Conservation (phyloP, 2,113 vertebrate species). For the Lamprotornis superbus region DNA sequence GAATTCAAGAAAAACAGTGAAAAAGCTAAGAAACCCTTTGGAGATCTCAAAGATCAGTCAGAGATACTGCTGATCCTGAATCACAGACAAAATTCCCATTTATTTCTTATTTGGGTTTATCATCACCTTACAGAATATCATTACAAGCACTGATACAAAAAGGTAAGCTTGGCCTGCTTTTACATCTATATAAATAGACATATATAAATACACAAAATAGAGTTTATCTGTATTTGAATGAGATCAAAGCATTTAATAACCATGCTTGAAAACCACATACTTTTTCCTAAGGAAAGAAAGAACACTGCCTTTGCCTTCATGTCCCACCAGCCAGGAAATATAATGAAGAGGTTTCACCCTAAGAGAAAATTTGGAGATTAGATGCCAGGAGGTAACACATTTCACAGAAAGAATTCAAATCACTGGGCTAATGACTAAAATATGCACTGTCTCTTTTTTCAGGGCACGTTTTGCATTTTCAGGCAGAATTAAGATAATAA, state of each 20-base stretch:
- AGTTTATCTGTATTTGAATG: background rate
- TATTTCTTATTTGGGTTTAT: background rate
- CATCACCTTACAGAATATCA: background rate
- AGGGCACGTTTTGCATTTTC: constrained; percentile 10
- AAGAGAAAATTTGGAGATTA: constrained; percentile 19
- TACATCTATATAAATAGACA: background rate
- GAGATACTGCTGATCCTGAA: background rate
- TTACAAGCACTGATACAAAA: background rate
- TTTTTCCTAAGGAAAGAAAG: constrained; percentile 91
- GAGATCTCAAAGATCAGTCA: background rate
- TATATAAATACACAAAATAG: background rate
- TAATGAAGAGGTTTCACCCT: constrained; percentile 97
- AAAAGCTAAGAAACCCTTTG: background rate
- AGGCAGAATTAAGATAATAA: constrained; percentile 17
- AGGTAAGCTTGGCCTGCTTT: background rate
- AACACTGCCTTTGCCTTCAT: constrained; percentile 94
- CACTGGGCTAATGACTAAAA: background rate
- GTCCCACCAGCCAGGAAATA: constrained; percentile 95
- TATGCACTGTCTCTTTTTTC: background rate
- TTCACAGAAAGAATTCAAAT: background rate
- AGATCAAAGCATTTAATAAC: background rate
- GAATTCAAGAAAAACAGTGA: background rate
- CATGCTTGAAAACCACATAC: constrained; percentile 72
- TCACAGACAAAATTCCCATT: background rate
- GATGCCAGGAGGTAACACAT: background rate